A percentile compares a stretch with the other conserved stretches of the same genome.
Evolutionary conservation across 2,888 invertebrate genomes (phyloP).

Genomic region (Steromphala cineraria): DNA sequence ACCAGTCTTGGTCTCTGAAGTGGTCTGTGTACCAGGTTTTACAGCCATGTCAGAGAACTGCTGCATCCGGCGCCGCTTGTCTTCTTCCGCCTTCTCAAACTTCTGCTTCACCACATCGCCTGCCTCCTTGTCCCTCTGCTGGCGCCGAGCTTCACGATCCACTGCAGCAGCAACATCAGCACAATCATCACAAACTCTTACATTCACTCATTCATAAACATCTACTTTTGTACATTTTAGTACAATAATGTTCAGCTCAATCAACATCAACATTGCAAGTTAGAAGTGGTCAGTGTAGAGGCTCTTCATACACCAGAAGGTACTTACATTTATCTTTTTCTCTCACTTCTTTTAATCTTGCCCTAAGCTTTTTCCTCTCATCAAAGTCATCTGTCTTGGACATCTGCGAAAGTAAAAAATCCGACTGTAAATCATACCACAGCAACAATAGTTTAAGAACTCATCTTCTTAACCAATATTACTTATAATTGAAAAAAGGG

Average conservation of each 20-base stretch:
- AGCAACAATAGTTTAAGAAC: no score
- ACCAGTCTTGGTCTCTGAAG: constrained; percentile 27
- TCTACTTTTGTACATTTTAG: no score
- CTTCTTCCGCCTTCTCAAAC: constrained; percentile 70
- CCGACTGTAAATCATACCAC: neutral
- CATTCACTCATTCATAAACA: neutral
- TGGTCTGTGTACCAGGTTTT: constrained; percentile 34
- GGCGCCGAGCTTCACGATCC: constrained; percentile 57
- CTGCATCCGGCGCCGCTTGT: constrained; percentile 71
- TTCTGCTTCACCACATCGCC: constrained; percentile 54
- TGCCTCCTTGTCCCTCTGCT: constrained; percentile 50
- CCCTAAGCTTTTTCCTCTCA: constrained; percentile 87
- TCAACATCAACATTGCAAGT: no score
- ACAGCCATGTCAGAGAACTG: constrained; percentile 56
- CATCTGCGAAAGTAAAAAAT: constrained; percentile 79
- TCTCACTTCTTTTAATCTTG: constrained; percentile 88
- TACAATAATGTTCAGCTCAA: no score
- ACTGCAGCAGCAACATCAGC: constrained; percentile 41
- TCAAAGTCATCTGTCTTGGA: constrained; percentile 91
- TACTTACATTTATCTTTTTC: constrained; percentile 86
- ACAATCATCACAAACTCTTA: no score
- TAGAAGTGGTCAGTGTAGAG: no score
- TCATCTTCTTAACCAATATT: no score
- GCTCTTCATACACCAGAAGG: no score
- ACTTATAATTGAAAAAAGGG: no score